Base-by-base conservation (phyloP, 1,140 invertebrate genomes). In the Cherax quadricarinatus region DNA sequence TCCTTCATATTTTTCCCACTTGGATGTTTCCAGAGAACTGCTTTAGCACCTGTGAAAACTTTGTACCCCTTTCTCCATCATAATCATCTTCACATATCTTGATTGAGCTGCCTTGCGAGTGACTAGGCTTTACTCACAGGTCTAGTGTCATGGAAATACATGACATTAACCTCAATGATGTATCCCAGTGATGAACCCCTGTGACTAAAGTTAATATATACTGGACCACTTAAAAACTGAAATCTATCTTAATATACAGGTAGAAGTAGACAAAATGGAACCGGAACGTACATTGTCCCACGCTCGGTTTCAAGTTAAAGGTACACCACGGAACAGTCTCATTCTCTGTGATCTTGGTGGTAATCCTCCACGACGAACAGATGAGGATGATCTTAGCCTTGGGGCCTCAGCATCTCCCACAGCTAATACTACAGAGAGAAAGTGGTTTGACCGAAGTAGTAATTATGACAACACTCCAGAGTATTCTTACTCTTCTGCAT, bases 331-430 rank as follows among this genome's bases (percentile, higher is more conserved):
- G 14, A 95, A 95, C 82, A 94, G 91, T n/a, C 93, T 95, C 12
- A 94, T 95, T 12, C 94, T 95, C 73, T 93, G 92, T n/a, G 93
- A 94, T 49, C 89, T 94, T 24, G 91, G 91, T 49, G 83, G 91
- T 24, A 81, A 81, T 57, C 92, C 84, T 18, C 94, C 93, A n/a
- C 89, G 91, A 57, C 92, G 88, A 87, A 85, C 89, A 75, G 93
- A 94, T 75, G 96, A 96, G 82, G 95, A 96, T 93, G 96, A 96
- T 89, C 94, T 96, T 82, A 94, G 95, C 4, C 93, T 96, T 24
- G 96, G 96, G 12, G 96, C 96, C 7, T 96, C 96, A 0, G 96
- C 96, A 10, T 96, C 96, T 94, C 96, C 96, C n/a, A 96, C 96
- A 3, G 94, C 92, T 91, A 93, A 94, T 87, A 92, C 95, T 93